Evolutionary conservation across 2,113 vertebrate genomes (phyloP), one percentile per base, ranked within the genome.

Genomic region (Epinephelus fuscoguttatus): DNA sequence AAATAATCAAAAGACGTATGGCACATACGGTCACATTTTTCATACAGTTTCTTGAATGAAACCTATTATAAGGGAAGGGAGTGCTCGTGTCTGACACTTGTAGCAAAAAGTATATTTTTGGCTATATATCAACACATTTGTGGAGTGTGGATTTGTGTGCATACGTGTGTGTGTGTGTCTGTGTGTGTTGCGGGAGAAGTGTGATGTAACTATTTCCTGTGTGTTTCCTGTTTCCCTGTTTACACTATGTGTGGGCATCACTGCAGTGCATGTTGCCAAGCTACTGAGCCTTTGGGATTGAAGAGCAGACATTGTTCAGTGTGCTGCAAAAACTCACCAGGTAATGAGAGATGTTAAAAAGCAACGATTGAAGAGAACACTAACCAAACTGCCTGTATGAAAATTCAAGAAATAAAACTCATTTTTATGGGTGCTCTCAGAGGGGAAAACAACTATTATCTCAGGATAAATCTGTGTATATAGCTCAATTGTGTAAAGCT

Each of bases 201-300:
- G 82, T 88, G 87, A 91, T 88, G 63, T 80, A 83, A 91, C 78
- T 37, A 60, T 81, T 91, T 70, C 71, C 68, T 83, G 71, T 82
- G 60, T 77, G 56, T 91, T 93, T 88, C 86, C 90, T 75, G 78
- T 86, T 90, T 91, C 78, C 86, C 70, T 90, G 81, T 94, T 92
- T 92, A 89, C 61, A 81, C 77, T 59, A 7, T 81, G 90, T 88
- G 91, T 91, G 91, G 89, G 91, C 89, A 90, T 87, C 70, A 56
- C 80, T 75, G 81, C 75, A 37, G 75, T 61, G 61, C 75, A 62
- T 75, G 78, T 87, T 92, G 88, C 88, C 90, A 90, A 92, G 89
- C 57, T 71, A 85, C 79, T 72, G 81, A 82, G 71, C 69, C 79
- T 68, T 75, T 64, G 56, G 61, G 59, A 77, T 6, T 63, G 55